These are phyloP conservation scores for Rhinoderma darwinii DNA, from an alignment of 2,113 vertebrate genomes.

Conservation along the genomic window DNA sequence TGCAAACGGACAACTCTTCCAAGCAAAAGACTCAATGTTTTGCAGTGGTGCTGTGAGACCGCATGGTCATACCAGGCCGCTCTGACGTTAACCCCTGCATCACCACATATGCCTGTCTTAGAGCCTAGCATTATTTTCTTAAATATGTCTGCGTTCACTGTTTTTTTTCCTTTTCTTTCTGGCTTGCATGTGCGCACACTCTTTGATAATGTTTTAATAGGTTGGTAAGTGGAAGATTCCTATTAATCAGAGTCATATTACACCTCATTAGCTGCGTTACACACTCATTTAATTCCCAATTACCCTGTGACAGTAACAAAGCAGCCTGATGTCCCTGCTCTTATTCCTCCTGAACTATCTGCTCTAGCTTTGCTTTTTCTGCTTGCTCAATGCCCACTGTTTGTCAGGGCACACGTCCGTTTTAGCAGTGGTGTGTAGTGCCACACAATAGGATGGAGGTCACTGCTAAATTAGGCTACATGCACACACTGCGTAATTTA, in stretches of 20 bases:
- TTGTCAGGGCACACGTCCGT: background rate
- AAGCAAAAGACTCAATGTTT: conserved; percentile 7
- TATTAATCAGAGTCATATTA: conserved; percentile 62
- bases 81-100: background rate
- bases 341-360: conserved; percentile 52
- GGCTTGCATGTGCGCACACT: conserved; percentile 39
- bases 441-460: background rate
- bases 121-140: background rate
- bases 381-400: conserved; percentile 35
- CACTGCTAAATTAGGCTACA: too few species aligned
- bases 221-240: conserved; percentile 62
- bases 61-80: background rate
- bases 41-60: background rate
- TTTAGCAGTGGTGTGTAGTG: background rate
- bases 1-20: conserved; percentile 15
- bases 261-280: conserved; percentile 69
- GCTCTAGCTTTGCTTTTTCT: conserved; percentile 53
- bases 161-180: background rate
- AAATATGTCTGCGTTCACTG: background rate
- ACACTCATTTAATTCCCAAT: conserved; percentile 71
- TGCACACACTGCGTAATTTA: too few species aligned
- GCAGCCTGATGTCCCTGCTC: conserved; percentile 63
- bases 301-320: conserved; percentile 64
- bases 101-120: background rate
- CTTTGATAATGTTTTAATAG: conserved; percentile 59